These are phyloP conservation scores for Periophthalmus magnuspinnatus DNA, from an alignment of 2,797 vertebrate genomes.

Conservation along the genomic window DNA sequence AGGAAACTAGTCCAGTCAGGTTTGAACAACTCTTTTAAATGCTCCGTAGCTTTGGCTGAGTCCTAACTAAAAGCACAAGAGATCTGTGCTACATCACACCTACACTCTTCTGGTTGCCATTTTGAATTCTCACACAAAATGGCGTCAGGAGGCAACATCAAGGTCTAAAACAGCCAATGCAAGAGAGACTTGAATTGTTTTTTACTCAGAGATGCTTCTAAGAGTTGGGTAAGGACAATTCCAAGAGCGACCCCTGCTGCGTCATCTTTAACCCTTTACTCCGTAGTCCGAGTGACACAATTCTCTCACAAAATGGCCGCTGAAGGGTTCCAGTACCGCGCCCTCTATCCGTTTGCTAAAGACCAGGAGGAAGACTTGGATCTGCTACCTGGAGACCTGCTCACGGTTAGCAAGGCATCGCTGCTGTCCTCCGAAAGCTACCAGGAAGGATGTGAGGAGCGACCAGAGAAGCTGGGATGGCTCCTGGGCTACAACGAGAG, in stretches of 20 bases:
- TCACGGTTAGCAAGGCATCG: slow-evolving; percentile 87
- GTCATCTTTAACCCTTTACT: slow-evolving; percentile 39
- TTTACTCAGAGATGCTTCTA: slow-evolving; percentile 62
- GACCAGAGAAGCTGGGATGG: slow-evolving; percentile 87
- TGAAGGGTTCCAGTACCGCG: slow-evolving; percentile 90
- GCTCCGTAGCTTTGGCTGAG: slow-evolving; percentile 69
- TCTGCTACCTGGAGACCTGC: slow-evolving; percentile 84
- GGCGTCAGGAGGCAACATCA: slow-evolving; percentile 1
- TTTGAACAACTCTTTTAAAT: slow-evolving; percentile 66
- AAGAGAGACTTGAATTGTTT: background rate
- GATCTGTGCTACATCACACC: slow-evolving; percentile 23
- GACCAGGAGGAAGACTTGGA: slow-evolving; percentile 92
- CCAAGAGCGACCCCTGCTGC: background rate
- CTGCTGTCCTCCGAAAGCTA: slow-evolving; percentile 83
- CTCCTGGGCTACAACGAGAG: slow-evolving; percentile 90
- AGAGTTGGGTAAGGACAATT: slow-evolving; percentile 59
- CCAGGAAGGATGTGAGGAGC: slow-evolving; percentile 84
- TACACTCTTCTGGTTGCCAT: slow-evolving; percentile 55
- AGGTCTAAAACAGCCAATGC: background rate
- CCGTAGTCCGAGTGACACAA: slow-evolving; percentile 54
- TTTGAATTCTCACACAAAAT: slow-evolving; percentile 44
- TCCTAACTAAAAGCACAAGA: slow-evolving; percentile 11
- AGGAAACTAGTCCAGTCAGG: slow-evolving; percentile 80
- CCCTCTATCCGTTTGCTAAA: slow-evolving; percentile 85
- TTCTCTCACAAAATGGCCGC: slow-evolving; percentile 71